Conservation (phyloP, 1,140 invertebrate genomes). For the Argopecten irradians region DNA sequence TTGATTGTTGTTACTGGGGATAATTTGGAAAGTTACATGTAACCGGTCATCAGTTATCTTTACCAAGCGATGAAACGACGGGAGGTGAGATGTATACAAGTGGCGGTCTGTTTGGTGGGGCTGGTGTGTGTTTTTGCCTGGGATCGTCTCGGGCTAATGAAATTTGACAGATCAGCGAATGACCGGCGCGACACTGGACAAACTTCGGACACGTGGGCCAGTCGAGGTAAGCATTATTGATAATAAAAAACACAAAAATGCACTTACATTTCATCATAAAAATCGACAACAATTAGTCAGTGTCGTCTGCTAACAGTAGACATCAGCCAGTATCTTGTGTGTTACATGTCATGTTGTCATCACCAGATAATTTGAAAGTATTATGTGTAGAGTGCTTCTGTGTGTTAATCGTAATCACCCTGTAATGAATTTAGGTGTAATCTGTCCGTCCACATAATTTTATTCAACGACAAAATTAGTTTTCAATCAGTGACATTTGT, state of each 20-base stretch:
- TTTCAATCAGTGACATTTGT: no score
- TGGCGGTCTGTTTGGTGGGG: not conserved
- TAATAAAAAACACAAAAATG: not conserved
- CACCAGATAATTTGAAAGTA: not conserved
- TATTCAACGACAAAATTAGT: no score
- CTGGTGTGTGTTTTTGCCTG: not conserved
- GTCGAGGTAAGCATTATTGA: not conserved
- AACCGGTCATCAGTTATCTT: not conserved
- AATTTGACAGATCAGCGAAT: not conserved
- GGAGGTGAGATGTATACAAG: not conserved
- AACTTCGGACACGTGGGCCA: not conserved
- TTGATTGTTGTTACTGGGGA: not conserved
- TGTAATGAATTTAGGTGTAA: no score
- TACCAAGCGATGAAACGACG: conserved; percentile 2
- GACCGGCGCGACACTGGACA: not conserved
- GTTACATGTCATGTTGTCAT: not conserved
- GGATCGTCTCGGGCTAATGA: not conserved
- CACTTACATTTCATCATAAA: not conserved
- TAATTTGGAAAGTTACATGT: not conserved
- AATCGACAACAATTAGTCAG: no score
- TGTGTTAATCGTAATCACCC: no score
- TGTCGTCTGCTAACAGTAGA: not conserved
- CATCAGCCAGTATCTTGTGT: no score
- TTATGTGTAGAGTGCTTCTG: no score
- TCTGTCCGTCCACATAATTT: no score